Base-by-base conservation (phyloP, 2,113 vertebrate genomes). In the Festucalex cinctus region DNA sequence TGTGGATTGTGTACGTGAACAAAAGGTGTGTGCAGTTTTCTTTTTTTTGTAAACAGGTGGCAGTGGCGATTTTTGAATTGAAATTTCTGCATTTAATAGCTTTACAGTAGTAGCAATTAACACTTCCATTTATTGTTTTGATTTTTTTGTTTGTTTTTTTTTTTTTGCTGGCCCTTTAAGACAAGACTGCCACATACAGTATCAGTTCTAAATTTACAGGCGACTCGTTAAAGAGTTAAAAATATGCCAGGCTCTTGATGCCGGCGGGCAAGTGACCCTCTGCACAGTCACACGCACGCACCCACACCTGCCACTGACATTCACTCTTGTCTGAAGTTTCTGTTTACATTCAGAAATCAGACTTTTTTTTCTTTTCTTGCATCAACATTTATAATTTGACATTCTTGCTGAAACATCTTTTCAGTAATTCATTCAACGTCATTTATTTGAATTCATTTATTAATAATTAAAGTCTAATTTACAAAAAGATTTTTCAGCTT, bases 151-250 rank as follows among this genome's bases (percentile, higher is more conserved):
- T 53, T 22, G 0, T n/a, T 49, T 54, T 22, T 10, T 24, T 54
- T 26, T 56, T 14, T 56, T 56, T 26, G 58, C 58, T 39, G 58
- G 36, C 36, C 59, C 60, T 26, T 62, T 62, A 62, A 43, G 4
- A 43, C 0, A 3, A 74, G 74, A 53, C 62, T 48, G 49, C 61
- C 24, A 36, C 39, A 12, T 70, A 84, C 71, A 76, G 65, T 37
- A 62, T n/a, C 22, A 24, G 73, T 80, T 81, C 81, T 90, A 80
- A 56, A 59, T 69, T 90, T 90, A 91, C 87, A 88, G 79, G 68
- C 71, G 70, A 85, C 89, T 90, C 85, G 76, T 91, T 90, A 88
- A 83, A 88, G 70, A 82, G 89, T 87, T 91, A 92, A 90, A 93
- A 92, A 92, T 93, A 92, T 89, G 88, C 54, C 41, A 69, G 22